These are phyloP conservation scores for Brachirus orientalis DNA, from an alignment of 2,113 vertebrate genomes.

Conservation along the genomic window DNA sequence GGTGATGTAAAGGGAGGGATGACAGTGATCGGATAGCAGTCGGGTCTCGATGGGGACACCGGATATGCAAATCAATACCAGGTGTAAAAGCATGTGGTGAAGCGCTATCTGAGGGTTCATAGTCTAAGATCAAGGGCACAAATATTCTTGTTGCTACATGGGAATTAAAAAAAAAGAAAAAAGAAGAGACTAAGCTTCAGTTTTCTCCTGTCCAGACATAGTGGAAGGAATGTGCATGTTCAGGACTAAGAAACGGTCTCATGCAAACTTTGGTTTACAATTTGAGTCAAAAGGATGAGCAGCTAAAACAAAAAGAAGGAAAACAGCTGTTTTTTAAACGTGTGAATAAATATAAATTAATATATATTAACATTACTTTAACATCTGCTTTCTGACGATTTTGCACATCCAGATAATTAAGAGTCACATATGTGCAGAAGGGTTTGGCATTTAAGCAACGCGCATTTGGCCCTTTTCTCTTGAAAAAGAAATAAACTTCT, in stretches of 20 bases:
- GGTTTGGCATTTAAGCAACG: constrained; percentile 22
- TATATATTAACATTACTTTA: constrained; percentile 55
- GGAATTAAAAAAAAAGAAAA: too few species aligned
- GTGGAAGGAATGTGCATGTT: constrained; percentile 47
- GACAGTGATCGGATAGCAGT: too few species aligned
- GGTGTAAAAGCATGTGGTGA: too few species aligned
- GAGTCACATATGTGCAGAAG: constrained; percentile 34
- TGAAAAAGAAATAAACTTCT: not conserved
- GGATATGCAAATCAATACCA: too few species aligned
- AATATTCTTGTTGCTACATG: too few species aligned
- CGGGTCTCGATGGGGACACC: too few species aligned
- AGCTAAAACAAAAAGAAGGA: constrained; percentile 21
- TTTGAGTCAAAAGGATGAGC: constrained; percentile 33
- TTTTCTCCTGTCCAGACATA: constrained; percentile 14
- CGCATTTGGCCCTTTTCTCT: constrained; percentile 41
- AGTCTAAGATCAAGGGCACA: too few species aligned
- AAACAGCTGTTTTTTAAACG: constrained; percentile 16
- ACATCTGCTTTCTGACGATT: constrained; percentile 51
- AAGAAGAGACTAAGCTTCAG: too few species aligned
- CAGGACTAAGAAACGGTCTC: constrained; percentile 31
- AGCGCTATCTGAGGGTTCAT: too few species aligned
- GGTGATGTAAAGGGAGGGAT: too few species aligned
- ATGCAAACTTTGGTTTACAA: constrained; percentile 67
- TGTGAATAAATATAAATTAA: constrained; percentile 66
- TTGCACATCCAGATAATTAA: constrained; percentile 26